Conservation (phyloP, 2,113 vertebrate species). For the Saguinus midas region DNA sequence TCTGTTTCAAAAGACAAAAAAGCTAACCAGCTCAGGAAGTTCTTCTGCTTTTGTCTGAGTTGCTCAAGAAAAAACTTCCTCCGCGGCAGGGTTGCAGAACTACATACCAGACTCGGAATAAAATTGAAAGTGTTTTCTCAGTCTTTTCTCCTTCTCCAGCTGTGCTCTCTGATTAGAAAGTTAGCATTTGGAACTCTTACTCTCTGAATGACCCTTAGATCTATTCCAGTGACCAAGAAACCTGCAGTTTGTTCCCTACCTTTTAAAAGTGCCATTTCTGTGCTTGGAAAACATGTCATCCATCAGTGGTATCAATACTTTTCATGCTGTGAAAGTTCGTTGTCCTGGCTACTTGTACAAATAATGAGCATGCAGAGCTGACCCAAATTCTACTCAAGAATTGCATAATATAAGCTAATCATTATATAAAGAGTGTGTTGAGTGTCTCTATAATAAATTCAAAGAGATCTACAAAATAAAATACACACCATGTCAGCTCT, state of each 20-base stretch:
- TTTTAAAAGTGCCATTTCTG: slow-evolving; percentile 45
- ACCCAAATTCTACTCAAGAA: slow-evolving; percentile 38
- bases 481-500: neutral
- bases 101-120: neutral
- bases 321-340: slow-evolving; percentile 43
- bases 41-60: neutral
- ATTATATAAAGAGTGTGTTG: slow-evolving; percentile 17
- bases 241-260: neutral
- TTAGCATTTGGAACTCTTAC: slow-evolving; percentile 36
- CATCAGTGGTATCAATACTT: neutral
- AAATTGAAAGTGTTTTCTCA: slow-evolving; percentile 29
- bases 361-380: slow-evolving; percentile 48
- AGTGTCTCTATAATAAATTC: slow-evolving; percentile 45
- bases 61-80: neutral
- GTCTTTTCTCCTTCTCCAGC: slow-evolving; percentile 40
- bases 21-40: neutral
- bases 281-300: slow-evolving; percentile 41
- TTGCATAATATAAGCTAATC: slow-evolving; percentile 52
- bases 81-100: no score
- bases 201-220: slow-evolving; percentile 56
- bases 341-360: slow-evolving; percentile 37
- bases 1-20: neutral
- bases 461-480: slow-evolving; percentile 34
- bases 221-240: slow-evolving; percentile 35
- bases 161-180: slow-evolving; percentile 59